phyloP scores from a whole-genome alignment of 2,797 vertebrate genomes.

The Rhinogobio ventralis region DNA sequence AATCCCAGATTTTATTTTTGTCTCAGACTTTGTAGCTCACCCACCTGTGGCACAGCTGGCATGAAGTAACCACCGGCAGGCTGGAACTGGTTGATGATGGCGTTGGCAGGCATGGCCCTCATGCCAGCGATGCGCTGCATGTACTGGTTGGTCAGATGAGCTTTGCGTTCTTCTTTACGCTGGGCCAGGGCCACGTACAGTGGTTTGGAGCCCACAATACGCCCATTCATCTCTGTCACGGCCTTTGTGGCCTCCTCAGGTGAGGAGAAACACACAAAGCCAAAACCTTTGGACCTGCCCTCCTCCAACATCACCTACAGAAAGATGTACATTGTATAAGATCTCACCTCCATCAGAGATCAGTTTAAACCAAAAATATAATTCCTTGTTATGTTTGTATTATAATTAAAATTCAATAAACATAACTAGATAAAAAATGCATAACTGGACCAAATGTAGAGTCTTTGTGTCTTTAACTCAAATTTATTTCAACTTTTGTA shows the following conservation, averaged over 20 bases:
- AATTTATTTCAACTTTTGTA: not conserved
- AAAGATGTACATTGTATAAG: not conserved
- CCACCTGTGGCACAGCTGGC: conserved; percentile 94
- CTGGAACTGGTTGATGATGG: conserved; percentile 99
- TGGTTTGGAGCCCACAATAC: conserved; percentile 97
- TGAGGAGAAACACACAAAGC: conserved; percentile 99
- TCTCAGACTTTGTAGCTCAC: conserved; percentile 22
- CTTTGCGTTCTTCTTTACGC: conserved; percentile 97
- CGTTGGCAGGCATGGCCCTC: conserved; percentile 96
- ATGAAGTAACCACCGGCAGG: conserved; percentile 96
- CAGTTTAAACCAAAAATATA: not conserved
- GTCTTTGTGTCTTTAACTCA: not conserved
- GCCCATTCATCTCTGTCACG: conserved; percentile 99
- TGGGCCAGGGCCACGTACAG: conserved; percentile 96
- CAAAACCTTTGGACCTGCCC: conserved; percentile 97
- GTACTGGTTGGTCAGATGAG: conserved; percentile 98
- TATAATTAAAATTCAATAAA: no score
- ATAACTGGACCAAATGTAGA: not conserved
- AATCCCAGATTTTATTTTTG: not conserved
- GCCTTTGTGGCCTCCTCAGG: conserved; percentile 99
- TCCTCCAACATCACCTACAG: conserved; percentile 97
- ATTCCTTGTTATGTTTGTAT: no score
- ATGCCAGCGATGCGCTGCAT: conserved; percentile 99
- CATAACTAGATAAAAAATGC: not conserved
- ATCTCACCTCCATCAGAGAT: not conserved